phyloP scores from a whole-genome alignment of 2,113 vertebrate species.

The Epinephelus lanceolatus region DNA sequence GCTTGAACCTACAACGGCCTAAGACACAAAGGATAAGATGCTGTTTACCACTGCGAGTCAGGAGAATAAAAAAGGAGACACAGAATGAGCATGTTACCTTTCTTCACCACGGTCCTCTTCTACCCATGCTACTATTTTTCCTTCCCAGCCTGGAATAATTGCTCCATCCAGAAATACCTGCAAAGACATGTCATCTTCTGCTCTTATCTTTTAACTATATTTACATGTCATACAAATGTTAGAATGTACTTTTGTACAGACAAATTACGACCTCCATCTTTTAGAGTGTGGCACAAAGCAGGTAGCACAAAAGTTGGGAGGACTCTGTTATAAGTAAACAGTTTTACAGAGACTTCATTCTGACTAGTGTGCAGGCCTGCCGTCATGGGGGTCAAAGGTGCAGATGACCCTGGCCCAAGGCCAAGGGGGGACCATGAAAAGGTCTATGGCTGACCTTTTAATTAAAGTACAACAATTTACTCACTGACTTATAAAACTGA shows the following conservation, averaged over 20 bases:
- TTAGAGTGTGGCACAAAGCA: not conserved
- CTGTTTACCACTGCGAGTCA: not conserved
- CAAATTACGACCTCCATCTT: not conserved
- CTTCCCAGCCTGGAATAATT: slow-evolving; percentile 97
- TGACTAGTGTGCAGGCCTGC: not conserved
- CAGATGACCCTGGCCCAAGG: no score
- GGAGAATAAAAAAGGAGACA: not conserved
- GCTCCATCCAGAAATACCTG: slow-evolving; percentile 95
- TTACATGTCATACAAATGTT: not conserved
- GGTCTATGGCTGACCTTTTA: no score
- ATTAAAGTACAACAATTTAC: no score
- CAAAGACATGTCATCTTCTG: not conserved
- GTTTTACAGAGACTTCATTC: not conserved
- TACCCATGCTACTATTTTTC: slow-evolving; percentile 98
- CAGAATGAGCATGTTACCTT: slow-evolving; percentile 74
- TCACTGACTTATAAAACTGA: no score
- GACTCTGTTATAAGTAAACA: not conserved
- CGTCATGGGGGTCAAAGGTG: no score
- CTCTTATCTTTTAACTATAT: not conserved
- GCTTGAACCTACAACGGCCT: slow-evolving; percentile 67
- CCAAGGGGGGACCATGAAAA: no score
- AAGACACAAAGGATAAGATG: slow-evolving; percentile 8
- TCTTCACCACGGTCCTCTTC: slow-evolving; percentile 93
- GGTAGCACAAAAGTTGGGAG: no score
- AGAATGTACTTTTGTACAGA: not conserved